Evolutionary conservation across 2,888 invertebrate genomes (phyloP), one percentile per base, ranked within the genome.

Genomic region (Leptinotarsa rubiginosa): DNA sequence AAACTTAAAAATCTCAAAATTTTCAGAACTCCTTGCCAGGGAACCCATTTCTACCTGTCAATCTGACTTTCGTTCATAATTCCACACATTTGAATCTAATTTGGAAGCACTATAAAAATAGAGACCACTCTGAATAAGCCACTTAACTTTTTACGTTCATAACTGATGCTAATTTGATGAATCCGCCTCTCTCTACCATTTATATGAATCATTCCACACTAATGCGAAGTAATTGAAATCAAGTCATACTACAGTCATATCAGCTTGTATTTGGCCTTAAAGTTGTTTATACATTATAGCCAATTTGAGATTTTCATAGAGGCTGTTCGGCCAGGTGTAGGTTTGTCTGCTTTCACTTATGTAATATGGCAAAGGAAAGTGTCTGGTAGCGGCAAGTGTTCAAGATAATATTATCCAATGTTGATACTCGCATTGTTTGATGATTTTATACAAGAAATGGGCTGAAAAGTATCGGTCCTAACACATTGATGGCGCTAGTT

Each of bases 261-360:
- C 18, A 13, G 54, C 20, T 20, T 18, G 20, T 10, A 12, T 54
- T 20, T 22, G 2, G 7, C 22, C 54, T 54, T 12, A 18, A 1
- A 12, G 22, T 18, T 54, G 20, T 20, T 54, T 54, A 54, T 22
- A 18, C 18, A 18, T 54, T 20, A 5, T 20, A 54, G 2, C 3
- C 5, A 20, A 54, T 54, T 18, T 10, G 12, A 10, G 5, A 10
- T 54, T 20, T 54, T 54, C 12, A 16, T n/a, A 50, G n/a, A 20
- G 1, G 12, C 20, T 18, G 18, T 5, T 10, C 10, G 20, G 22
- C 50, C 52, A 67, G 65, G 25, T 73, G 69, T 69, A 66, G 65
- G 69, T 65, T 65, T 69, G 69, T 69, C 73, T 56, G 69, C 73
- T 73, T 73, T 73, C 73, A 69, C 73, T 73, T 73, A 73, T 65